Conservation (phyloP, 2,797 vertebrate genomes). For the Myiotriccus ornatus region DNA sequence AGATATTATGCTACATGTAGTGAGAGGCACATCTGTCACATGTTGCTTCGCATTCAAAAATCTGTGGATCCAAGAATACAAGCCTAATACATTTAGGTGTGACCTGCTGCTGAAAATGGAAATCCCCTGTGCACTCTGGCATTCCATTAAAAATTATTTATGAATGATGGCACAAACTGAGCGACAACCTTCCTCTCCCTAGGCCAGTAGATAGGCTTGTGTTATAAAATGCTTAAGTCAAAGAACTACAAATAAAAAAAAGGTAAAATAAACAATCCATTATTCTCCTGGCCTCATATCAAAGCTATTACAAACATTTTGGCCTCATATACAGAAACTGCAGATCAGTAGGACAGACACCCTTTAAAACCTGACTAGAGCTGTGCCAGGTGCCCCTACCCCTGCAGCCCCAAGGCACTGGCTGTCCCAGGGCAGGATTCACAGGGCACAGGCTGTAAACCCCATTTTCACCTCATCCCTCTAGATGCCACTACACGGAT, state of each 20-base stretch:
- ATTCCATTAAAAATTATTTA: background rate
- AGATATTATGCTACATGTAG: background rate
- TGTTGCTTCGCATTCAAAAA: background rate
- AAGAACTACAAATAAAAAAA: background rate
- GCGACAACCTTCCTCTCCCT: background rate
- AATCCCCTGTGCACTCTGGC: background rate
- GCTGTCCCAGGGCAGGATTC: background rate
- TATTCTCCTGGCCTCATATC: background rate
- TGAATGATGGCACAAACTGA: background rate
- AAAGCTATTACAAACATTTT: background rate
- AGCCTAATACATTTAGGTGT: background rate
- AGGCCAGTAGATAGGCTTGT: background rate
- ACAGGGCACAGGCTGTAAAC: background rate
- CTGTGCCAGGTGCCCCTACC: too few relatives aligned
- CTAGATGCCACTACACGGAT: background rate
- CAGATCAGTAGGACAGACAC: background rate
- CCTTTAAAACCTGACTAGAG: background rate
- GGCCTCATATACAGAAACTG: background rate
- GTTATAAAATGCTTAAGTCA: background rate
- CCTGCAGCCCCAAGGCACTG: background rate
- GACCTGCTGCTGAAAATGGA: background rate
- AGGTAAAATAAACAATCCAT: background rate
- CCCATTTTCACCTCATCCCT: accelerated
- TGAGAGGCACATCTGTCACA: background rate
- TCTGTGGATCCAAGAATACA: background rate